These are phyloP conservation scores for Mallotus villosus DNA, from an alignment of 2,797 vertebrate species.

Conservation along the genomic window DNA sequence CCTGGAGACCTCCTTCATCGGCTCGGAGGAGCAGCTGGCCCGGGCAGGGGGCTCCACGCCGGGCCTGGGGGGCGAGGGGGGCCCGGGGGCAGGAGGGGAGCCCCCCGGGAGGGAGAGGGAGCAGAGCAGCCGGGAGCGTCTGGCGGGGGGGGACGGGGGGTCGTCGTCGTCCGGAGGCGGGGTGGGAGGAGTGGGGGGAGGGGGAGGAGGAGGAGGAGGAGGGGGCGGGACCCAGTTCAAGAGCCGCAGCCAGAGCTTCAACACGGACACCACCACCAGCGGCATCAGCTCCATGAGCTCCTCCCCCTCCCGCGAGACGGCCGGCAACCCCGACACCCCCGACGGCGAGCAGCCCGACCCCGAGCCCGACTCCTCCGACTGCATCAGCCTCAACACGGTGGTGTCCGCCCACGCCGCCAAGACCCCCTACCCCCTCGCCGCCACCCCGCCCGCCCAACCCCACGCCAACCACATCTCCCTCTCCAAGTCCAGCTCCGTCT, in stretches of 20 bases:
- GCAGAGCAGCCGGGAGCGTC: conserved; percentile 88
- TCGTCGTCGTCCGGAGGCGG: conserved; percentile 72
- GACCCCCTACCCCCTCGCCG: conserved; percentile 81
- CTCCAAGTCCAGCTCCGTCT: conserved; percentile 89
- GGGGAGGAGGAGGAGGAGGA: conserved; percentile 73
- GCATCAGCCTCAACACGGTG: conserved; percentile 95
- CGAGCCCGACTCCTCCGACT: conserved; percentile 88
- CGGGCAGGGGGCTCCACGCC: conserved; percentile 71
- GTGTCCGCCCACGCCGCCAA: conserved; percentile 93
- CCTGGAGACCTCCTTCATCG: conserved; percentile 91
- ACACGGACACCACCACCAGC: conserved; percentile 98
- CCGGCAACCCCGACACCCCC: conserved; percentile 81
- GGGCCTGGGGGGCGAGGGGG: conserved; percentile 72
- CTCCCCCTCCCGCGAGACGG: conserved; percentile 94
- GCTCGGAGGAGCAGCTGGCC: conserved; percentile 80
- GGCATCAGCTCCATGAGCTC: conserved; percentile 99
- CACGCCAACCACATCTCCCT: conserved; percentile 88
- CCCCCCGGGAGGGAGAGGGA: conserved; percentile 81
- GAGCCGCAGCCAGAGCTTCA: conserved; percentile 98
- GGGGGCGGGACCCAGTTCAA: conserved; percentile 87
- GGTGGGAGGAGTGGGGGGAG: conserved; percentile 57
- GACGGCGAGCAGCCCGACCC: conserved; percentile 78
- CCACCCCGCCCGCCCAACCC: conserved; percentile 72
- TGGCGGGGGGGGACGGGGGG: conserved; percentile 83
- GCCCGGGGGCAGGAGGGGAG: conserved; percentile 73